Base-by-base conservation (phyloP, 2,797 vertebrate species). In the Rhinatrema bivittatum region DNA sequence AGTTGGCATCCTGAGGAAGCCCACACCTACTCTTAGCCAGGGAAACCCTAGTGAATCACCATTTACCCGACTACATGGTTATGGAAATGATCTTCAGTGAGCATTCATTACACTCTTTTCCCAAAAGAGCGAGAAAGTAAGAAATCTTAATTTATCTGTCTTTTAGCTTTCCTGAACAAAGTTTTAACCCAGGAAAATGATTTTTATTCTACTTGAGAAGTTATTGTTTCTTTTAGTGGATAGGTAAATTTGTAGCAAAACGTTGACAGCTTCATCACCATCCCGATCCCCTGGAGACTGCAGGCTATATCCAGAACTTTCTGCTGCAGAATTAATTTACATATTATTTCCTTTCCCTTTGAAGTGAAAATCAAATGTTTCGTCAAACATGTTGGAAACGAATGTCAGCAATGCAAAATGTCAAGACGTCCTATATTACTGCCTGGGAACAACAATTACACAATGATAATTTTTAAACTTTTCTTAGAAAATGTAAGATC, bases 241-340 rank as follows among this genome's bases (percentile, higher is more conserved):
- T 58, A 32, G 36, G 38, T 24, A 59, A 54, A 41, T 5, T n/a
- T 34, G 10, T 14, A 60, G 22, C 19, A 52, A 45, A 29, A n/a
- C 34, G 50, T 25, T 67, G 58, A 68, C 44, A 65, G 32, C 46
- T 67, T 65, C 38, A 59, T 59, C 58, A 34, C 32, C 17, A 54
- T 11, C 2, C 37, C 48, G 41, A 60, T 25, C 20, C 54, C 64
- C 53, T 45, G n/a, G 53, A 62, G 43, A 39, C 35, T 52, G 39
- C 62, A 64, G 60, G 50, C 29, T 60, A 31, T 60, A 47, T 61
- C 53, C 56, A 58, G 19, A 42, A 28, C 36, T 43, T 12, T 26
- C 16, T 61, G 29, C 48, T 44, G 33, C 29, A 53, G 62, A 74
- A 75, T 74, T 77, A 70, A 72, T 78, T 74, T 72, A 24, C 54